Conservation (phyloP, 2,888 invertebrate genomes). For the Drosophila percnosoma region DNA sequence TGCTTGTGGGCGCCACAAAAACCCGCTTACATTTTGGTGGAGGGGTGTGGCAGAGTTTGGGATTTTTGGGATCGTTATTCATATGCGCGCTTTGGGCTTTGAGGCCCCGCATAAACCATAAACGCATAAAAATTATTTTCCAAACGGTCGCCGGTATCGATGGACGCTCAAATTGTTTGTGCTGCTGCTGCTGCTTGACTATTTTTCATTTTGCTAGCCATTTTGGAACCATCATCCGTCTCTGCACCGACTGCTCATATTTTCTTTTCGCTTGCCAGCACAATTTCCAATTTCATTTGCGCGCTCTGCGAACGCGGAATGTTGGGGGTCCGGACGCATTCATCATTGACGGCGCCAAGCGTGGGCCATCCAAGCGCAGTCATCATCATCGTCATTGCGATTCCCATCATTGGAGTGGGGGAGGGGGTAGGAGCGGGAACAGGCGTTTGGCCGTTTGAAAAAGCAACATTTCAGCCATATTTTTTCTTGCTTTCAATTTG, state of each 20-base stretch:
- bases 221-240: conserved; percentile 46
- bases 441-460: conserved; percentile 68
- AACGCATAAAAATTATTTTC: conserved; percentile 75
- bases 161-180: conserved; percentile 72
- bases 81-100: conserved; percentile 34
- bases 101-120: conserved; percentile 61
- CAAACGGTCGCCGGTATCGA: conserved; percentile 68
- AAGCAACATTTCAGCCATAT: conserved; percentile 79
- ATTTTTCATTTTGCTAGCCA: conserved; percentile 73
- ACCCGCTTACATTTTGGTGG: conserved; percentile 7
- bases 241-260: conserved; percentile 56
- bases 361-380: conserved; percentile 40
- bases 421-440: conserved; percentile 11
- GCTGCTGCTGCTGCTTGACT: conserved; percentile 62
- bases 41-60: neutral
- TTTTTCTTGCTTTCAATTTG: conserved; percentile 79
- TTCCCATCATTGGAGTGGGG: conserved; percentile 17
- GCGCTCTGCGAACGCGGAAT: conserved; percentile 74
- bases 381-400: conserved; percentile 47
- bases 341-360: conserved; percentile 64
- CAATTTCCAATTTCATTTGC: conserved; percentile 80
- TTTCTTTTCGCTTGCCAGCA: conserved; percentile 77
- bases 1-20: conserved; percentile 37
- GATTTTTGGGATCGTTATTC: conserved; percentile 15
- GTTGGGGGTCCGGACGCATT: conserved; percentile 62